Conservation (phyloP, 2,888 invertebrate species). For the Noctua janthe region DNA sequence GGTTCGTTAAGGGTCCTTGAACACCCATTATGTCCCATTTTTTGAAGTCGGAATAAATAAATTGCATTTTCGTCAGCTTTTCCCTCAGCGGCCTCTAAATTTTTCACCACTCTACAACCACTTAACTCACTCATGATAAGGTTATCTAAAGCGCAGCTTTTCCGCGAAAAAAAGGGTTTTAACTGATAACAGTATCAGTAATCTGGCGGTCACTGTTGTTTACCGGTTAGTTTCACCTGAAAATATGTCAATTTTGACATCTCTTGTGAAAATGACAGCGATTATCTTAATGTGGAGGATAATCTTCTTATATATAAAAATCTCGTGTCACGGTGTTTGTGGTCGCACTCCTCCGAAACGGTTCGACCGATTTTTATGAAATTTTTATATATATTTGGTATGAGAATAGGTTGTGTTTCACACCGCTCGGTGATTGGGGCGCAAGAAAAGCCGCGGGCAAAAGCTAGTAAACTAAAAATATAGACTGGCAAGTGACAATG, state of each 20-base stretch:
- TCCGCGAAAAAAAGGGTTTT: conserved; percentile 39
- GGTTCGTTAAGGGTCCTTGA: neutral
- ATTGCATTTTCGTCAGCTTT: neutral
- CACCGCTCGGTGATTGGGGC: no score
- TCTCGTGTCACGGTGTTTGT: no score
- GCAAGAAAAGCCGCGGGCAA: no score
- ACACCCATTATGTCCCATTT: neutral
- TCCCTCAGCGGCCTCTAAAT: conserved; percentile 12
- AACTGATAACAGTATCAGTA: conserved; percentile 46
- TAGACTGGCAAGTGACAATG: neutral
- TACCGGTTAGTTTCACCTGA: conserved; percentile 2
- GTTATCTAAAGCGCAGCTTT: conserved; percentile 59
- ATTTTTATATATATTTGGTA: no score
- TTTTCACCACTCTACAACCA: conserved; percentile 45
- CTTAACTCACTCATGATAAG: conserved; percentile 59
- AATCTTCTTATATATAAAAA: neutral
- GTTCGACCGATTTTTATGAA: no score
- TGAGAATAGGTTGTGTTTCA: no score
- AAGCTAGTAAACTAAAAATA: neutral
- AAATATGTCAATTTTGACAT: conserved; percentile 22
- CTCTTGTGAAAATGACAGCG: neutral
- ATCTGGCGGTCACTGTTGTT: conserved; percentile 26
- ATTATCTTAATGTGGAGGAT: neutral
- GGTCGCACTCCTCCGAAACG: no score
- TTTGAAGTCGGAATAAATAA: neutral